Percentiles rank a stretch among this genome's conserved stretches.
phyloP scores from a whole-genome alignment of 2,797 vertebrate species.

The Hylomyscus alleni region DNA sequence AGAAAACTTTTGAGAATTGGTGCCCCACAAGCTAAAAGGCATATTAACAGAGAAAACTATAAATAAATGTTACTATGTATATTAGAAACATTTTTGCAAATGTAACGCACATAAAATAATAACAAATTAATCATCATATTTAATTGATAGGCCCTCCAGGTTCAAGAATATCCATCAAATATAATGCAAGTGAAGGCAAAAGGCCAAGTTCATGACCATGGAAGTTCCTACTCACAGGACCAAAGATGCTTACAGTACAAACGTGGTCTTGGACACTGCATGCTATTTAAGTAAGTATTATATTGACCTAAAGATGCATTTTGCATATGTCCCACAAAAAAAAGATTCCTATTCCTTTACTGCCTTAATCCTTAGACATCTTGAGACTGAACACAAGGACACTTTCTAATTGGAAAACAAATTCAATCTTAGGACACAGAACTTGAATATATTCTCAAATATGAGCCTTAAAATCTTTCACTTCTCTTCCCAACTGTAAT shows the following conservation, averaged over 20 bases:
- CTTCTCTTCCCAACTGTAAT: background rate
- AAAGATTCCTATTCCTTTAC: slow-evolving; percentile 30
- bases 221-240: background rate
- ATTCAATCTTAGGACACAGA: slow-evolving; percentile 27
- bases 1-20: slow-evolving; percentile 2
- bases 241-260: background rate
- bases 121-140: slow-evolving; percentile 17
- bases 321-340: background rate
- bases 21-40: slow-evolving; percentile 26
- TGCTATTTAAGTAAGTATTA: background rate
- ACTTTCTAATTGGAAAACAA: background rate
- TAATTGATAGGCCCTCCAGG: background rate
- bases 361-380: slow-evolving; percentile 17
- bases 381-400: slow-evolving; percentile 41
- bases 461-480: slow-evolving; percentile 24
- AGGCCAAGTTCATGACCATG: slow-evolving; percentile 17
- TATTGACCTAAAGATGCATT: background rate
- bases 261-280: background rate
- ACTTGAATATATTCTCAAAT: slow-evolving; percentile 47
- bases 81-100: slow-evolving; percentile 31
- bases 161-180: background rate
- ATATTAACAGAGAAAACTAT: slow-evolving; percentile 56
- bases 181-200: slow-evolving; percentile 30
- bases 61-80: background rate
- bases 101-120: slow-evolving; percentile 28